Evolutionary conservation across 92 coral and sea anemone species (phyloP).

Genomic region (Bergia puertoricense): DNA sequence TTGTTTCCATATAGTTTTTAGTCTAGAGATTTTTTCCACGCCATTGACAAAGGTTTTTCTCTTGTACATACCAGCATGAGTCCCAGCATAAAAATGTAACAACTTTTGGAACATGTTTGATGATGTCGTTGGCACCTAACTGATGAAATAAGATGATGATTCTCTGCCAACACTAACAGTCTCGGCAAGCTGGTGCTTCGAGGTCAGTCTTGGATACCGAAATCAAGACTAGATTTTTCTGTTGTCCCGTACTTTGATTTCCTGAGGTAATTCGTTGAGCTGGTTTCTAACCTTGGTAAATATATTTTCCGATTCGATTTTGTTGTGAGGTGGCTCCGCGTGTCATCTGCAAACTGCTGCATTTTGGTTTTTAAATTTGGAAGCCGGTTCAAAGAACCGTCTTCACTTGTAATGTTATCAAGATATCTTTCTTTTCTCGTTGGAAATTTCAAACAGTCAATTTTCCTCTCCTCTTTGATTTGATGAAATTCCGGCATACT

Average conservation of each 20-base stretch:
- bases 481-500: conserved; percentile 40
- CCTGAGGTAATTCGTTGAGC: not conserved
- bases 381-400: not conserved
- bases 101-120: not conserved
- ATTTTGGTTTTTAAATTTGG: not conserved
- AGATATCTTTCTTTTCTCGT: not conserved
- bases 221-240: not conserved
- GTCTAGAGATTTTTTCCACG: not conserved
- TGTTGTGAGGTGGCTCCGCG: conserved; percentile 23
- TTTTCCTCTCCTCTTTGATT: not conserved
- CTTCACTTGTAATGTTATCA: not conserved
- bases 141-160: not conserved
- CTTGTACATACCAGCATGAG: not conserved
- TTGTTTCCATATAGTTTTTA: not conserved
- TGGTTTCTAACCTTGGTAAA: conserved; percentile 22
- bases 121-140: not conserved
- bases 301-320: conserved; percentile 44
- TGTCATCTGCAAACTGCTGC: conserved; percentile 2
- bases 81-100: not conserved
- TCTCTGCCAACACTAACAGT: not conserved
- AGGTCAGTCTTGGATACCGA: not conserved
- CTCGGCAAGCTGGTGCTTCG: not conserved
- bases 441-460: not conserved
- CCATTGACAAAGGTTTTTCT: not conserved
- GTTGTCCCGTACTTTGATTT: conserved; percentile 1